These are phyloP conservation scores for Epinotia bilunana DNA, from an alignment of 2,888 invertebrate genomes.

Conservation along the genomic window DNA sequence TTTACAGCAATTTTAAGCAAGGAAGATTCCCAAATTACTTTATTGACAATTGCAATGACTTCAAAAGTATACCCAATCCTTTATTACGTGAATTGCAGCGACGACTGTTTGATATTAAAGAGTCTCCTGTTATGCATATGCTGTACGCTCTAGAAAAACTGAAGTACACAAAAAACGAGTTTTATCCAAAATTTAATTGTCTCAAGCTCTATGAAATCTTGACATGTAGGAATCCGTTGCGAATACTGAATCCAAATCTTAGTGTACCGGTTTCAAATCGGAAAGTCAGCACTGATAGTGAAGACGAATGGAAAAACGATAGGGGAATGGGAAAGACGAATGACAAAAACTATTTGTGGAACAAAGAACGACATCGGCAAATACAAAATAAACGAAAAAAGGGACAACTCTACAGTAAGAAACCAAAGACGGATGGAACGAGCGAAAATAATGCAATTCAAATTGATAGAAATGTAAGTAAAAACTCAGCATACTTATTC, in stretches of 20 bases:
- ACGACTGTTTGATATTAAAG: conserved; percentile 87
- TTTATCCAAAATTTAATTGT: conserved; percentile 87
- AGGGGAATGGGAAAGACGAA: conserved; percentile 81
- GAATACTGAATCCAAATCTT: conserved; percentile 77
- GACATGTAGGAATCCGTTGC: conserved; percentile 81
- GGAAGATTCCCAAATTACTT: conserved; percentile 89
- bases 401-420: conserved; percentile 61
- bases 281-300: conserved; percentile 70
- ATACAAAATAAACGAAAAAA: conserved; percentile 64
- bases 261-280: conserved; percentile 57
- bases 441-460: conserved; percentile 76
- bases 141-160: conserved; percentile 88
- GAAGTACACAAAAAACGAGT: conserved; percentile 84
- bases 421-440: conserved; percentile 64
- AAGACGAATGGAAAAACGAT: conserved; percentile 70
- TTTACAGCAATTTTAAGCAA: conserved; percentile 86
- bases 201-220: conserved; percentile 85
- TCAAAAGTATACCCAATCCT: conserved; percentile 88
- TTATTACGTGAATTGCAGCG: conserved; percentile 87
- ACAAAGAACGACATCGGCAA: conserved; percentile 71
- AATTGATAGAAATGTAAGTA: conserved; percentile 84
- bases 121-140: conserved; percentile 89
- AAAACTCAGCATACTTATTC: background rate
- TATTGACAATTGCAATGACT: conserved; percentile 88
- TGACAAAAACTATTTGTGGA: conserved; percentile 81